Evolutionary conservation across 2,888 invertebrate species (phyloP).

Genomic region (Seira musarum): DNA sequence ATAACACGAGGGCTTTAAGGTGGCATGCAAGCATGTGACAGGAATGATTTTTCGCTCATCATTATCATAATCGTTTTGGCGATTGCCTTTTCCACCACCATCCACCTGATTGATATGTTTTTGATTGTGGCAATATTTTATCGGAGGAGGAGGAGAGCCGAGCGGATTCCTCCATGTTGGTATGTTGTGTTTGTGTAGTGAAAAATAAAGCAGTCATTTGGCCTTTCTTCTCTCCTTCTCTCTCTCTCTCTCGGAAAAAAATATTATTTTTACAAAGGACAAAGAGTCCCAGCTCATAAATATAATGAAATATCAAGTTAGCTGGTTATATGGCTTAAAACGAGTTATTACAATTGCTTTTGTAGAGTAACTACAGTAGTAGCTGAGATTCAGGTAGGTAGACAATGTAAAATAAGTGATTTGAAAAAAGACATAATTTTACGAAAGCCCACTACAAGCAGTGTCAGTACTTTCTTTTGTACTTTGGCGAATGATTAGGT

Average conservation of each 20-base stretch:
- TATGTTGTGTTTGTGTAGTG: background rate
- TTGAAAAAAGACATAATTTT: slow-evolving; percentile 4
- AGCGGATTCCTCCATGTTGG: too few species aligned
- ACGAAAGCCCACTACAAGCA: too few species aligned
- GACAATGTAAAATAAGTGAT: slow-evolving; percentile 5
- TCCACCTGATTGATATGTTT: slow-evolving; percentile 44
- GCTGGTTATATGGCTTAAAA: background rate
- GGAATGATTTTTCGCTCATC: slow-evolving; percentile 22
- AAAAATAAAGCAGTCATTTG: background rate
- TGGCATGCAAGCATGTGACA: slow-evolving; percentile 24
- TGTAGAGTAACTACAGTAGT: slow-evolving; percentile 7
- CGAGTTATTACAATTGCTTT: background rate
- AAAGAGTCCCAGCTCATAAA: background rate
- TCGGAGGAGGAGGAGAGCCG: too few species aligned
- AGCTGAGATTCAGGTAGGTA: background rate
- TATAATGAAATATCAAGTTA: background rate
- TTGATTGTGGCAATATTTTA: slow-evolving; percentile 44
- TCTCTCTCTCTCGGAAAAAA: background rate
- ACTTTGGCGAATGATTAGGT: background rate
- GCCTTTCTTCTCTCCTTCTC: too few species aligned
- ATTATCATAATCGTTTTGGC: slow-evolving; percentile 36
- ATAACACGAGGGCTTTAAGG: background rate
- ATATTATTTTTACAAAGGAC: background rate
- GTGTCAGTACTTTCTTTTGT: slow-evolving; percentile 2
- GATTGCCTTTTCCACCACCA: slow-evolving; percentile 23